These are phyloP conservation scores for Monochamus saltuarius DNA, from an alignment of 1,140 invertebrate genomes.

Conservation along the genomic window DNA sequence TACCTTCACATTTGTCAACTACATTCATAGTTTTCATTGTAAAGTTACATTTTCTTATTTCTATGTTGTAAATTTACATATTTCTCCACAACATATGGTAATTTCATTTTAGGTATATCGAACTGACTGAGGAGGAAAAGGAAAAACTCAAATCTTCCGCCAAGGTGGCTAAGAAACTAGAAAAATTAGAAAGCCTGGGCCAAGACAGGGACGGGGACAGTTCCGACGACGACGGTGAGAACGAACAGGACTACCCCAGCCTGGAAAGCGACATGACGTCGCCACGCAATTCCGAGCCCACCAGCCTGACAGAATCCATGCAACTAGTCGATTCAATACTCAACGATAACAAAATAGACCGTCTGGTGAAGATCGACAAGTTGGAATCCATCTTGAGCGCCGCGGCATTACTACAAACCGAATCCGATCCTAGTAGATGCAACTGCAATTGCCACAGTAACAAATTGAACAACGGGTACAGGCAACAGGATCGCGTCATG, in stretches of 20 bases:
- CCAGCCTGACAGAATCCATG: constrained; percentile 89
- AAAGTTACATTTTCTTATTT: too few species aligned
- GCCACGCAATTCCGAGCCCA: constrained; percentile 74
- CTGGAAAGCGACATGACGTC: constrained; percentile 69
- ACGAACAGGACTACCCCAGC: constrained; percentile 74
- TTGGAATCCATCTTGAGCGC: constrained; percentile 81
- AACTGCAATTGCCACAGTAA: constrained; percentile 43
- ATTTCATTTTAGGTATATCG: constrained; percentile 76
- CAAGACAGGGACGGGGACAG: constrained; percentile 59
- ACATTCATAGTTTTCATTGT: too few species aligned
- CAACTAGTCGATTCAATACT: constrained; percentile 84
- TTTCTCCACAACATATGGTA: too few species aligned
- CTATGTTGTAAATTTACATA: not conserved
- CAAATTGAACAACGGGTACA: constrained; percentile 49
- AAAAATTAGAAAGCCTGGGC: constrained; percentile 78
- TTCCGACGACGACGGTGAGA: constrained; percentile 60
- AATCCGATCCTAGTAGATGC: constrained; percentile 39
- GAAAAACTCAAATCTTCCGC: constrained; percentile 88
- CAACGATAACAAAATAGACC: constrained; percentile 79
- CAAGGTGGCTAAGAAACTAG: constrained; percentile 90
- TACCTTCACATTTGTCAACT: too few species aligned
- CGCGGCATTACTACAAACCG: constrained; percentile 63
- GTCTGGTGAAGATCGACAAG: constrained; percentile 83
- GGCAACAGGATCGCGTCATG: constrained; percentile 51
- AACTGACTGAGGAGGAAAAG: constrained; percentile 90